Conservation (phyloP, 2,797 vertebrate genomes). For the Potorous gilbertii region DNA sequence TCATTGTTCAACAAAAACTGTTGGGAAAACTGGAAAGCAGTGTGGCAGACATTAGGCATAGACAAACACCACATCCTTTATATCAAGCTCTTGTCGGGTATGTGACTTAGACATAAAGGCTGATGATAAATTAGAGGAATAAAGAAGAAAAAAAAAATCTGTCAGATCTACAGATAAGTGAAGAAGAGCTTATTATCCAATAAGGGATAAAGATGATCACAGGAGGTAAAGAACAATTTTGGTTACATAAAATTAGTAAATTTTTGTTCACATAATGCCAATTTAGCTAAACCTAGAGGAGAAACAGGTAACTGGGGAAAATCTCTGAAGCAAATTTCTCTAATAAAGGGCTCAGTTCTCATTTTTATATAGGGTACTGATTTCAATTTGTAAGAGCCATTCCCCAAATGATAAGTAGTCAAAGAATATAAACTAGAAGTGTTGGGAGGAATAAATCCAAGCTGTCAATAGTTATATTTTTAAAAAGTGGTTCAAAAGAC, state of each 20-base stretch:
- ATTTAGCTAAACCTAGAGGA: background rate
- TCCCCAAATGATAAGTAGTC: background rate
- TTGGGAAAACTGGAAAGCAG: background rate
- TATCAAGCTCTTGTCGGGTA: background rate
- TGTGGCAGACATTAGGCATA: background rate
- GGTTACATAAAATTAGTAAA: background rate
- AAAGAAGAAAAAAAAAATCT: background rate
- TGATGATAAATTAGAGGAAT: background rate
- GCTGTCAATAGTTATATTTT: background rate
- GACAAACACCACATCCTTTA: background rate
- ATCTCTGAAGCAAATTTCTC: background rate
- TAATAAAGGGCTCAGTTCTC: background rate
- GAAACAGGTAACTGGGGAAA: background rate
- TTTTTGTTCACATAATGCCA: background rate
- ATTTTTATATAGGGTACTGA: background rate
- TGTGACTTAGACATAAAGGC: background rate
- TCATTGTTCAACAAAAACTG: background rate
- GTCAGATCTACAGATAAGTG: background rate
- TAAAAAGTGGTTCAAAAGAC: background rate
- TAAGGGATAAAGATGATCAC: background rate
- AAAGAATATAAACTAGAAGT: background rate
- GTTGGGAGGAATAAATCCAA: background rate
- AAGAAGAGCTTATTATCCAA: background rate
- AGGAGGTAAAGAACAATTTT: background rate
- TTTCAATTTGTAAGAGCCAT: background rate